Evolutionary conservation across 2,113 vertebrate genomes (phyloP).

Genomic region (Tachuris rubrigastra): DNA sequence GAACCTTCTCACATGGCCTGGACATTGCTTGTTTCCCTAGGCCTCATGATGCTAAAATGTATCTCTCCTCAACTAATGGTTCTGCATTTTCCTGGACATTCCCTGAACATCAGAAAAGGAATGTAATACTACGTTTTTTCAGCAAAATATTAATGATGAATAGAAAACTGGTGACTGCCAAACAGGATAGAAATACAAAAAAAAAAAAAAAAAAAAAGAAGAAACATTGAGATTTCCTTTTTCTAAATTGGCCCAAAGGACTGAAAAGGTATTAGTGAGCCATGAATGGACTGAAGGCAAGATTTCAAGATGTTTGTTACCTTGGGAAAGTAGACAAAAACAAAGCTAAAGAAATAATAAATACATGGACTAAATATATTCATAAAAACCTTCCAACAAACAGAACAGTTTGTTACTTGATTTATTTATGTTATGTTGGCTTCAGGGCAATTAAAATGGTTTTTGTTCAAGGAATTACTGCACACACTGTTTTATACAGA

Average conservation of each 20-base stretch:
- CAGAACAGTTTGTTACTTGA: not conserved
- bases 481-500: not conserved
- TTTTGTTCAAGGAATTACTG: not conserved
- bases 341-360: not conserved
- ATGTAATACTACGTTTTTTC: not conserved
- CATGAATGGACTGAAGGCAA: not conserved
- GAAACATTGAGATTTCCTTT: not conserved
- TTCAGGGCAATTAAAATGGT: not conserved
- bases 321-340: not conserved
- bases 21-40: not conserved
- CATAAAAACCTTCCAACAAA: not conserved
- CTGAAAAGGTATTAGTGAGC: not conserved
- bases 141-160: not conserved
- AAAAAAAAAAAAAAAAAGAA: not conserved
- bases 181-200: not conserved
- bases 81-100: not conserved
- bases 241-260: not conserved
- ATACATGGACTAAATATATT: not conserved
- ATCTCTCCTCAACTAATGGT: not conserved
- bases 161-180: not conserved
- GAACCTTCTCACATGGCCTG: not conserved
- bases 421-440: not conserved
- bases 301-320: not conserved
- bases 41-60: not conserved
- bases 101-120: not conserved